phyloP scores from a whole-genome alignment of 2,797 vertebrate genomes.

The Taeniopygia guttata region DNA sequence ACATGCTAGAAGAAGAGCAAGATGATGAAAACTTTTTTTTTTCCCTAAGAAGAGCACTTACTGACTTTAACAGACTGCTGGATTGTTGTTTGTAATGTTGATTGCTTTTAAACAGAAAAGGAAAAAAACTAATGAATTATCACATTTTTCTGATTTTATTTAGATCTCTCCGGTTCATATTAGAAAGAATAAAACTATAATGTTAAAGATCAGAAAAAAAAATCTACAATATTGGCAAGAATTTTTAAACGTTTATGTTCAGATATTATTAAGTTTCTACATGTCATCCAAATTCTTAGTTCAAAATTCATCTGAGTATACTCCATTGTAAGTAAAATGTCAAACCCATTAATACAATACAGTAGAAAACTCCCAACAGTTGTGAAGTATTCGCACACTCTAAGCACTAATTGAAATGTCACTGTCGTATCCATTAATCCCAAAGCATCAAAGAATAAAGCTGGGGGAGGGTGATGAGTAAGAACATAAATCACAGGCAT shows the following conservation, averaged over 20 bases:
- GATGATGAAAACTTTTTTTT: not conserved
- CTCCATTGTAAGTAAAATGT: slow-evolving; percentile 35
- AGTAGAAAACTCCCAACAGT: slow-evolving; percentile 75
- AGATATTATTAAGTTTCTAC: not conserved
- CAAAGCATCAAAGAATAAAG: slow-evolving; percentile 68
- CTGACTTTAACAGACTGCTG: not conserved
- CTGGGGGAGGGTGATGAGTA: slow-evolving; percentile 61
- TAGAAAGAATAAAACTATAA: not conserved
- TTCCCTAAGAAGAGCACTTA: not conserved
- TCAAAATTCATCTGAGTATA: slow-evolving; percentile 3
- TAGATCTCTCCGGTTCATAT: not conserved
- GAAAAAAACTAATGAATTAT: not conserved
- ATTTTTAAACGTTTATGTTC: not conserved
- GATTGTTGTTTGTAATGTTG: not conserved
- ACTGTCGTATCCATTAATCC: slow-evolving; percentile 66
- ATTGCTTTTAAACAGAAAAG: not conserved
- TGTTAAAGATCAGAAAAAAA: not conserved
- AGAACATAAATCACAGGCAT: slow-evolving; percentile 73
- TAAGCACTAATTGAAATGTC: slow-evolving; percentile 71
- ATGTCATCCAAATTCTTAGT: not conserved
- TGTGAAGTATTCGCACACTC: slow-evolving; percentile 71
- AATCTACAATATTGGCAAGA: not conserved
- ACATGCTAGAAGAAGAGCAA: not conserved
- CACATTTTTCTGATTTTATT: not conserved
- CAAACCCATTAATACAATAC: slow-evolving; percentile 68